phyloP scores from a whole-genome alignment of 2,113 vertebrate species.

The Pseudopodoces humilis region DNA sequence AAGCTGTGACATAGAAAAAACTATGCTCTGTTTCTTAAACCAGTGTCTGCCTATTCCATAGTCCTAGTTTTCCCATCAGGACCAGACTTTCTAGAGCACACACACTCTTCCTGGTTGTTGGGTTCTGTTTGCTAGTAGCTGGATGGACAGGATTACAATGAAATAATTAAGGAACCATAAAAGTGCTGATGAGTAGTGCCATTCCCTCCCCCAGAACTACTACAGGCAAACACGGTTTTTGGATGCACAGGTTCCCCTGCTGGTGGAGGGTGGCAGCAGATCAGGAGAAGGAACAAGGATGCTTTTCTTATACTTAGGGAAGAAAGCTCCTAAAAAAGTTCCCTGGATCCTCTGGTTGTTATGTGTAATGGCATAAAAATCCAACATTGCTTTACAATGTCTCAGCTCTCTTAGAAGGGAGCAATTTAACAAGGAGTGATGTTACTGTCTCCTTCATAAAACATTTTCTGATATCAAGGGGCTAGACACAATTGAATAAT shows the following conservation, averaged over 20 bases:
- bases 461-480: background rate
- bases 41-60: background rate
- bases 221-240: background rate
- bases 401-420: background rate
- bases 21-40: background rate
- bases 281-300: background rate
- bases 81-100: background rate
- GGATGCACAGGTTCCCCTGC: background rate
- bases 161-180: background rate
- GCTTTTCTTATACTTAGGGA: background rate
- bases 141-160: background rate
- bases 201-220: background rate
- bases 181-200: background rate
- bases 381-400: background rate
- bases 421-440: background rate
- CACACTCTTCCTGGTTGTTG: background rate
- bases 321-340: background rate
- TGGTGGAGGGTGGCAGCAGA: accelerated
- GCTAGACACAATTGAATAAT: background rate
- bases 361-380: background rate
- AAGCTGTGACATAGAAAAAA: background rate
- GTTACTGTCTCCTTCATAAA: background rate
- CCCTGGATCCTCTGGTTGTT: background rate
- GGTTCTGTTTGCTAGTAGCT: background rate
- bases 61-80: background rate